Conservation (phyloP, 2,888 invertebrate genomes). For the Aphodius sticticus region DNA sequence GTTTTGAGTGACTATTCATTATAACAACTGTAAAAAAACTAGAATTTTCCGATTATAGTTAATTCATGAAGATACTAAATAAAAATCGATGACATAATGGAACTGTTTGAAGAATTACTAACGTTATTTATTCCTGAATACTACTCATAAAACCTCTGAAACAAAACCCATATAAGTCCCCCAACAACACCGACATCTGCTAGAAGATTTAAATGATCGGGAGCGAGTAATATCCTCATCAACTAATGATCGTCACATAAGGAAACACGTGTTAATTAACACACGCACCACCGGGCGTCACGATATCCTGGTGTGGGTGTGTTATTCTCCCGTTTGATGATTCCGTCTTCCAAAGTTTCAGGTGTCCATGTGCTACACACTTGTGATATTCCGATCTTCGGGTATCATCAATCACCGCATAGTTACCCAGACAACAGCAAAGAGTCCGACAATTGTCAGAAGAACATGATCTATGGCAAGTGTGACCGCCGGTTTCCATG, state of each 20-base stretch:
- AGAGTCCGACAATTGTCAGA: background rate
- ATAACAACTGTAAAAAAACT: too few relatives aligned
- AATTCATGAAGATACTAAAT: too few relatives aligned
- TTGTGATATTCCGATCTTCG: slow-evolving; percentile 28
- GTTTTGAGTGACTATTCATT: too few relatives aligned
- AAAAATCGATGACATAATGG: too few relatives aligned
- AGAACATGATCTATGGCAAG: background rate
- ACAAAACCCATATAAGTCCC: too few relatives aligned
- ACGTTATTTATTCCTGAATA: too few relatives aligned
- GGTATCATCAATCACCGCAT: slow-evolving; percentile 22
- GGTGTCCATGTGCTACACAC: slow-evolving; percentile 38
- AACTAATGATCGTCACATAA: slow-evolving; percentile 50
- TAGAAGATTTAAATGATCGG: background rate
- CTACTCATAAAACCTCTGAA: too few relatives aligned
- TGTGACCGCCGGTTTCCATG: background rate
- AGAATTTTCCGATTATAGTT: too few relatives aligned
- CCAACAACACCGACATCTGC: background rate
- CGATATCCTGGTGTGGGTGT: background rate
- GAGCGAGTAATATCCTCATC: slow-evolving; percentile 47
- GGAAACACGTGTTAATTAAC: slow-evolving; percentile 52
- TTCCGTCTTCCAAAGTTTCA: slow-evolving; percentile 28
- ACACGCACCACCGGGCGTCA: slow-evolving; percentile 17
- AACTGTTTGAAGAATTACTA: too few relatives aligned
- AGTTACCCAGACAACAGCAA: slow-evolving; percentile 6
- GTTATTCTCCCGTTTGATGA: slow-evolving; percentile 14